Evolutionary conservation across 1,140 invertebrate species (phyloP).

Genomic region (Melanaphis sacchari): DNA sequence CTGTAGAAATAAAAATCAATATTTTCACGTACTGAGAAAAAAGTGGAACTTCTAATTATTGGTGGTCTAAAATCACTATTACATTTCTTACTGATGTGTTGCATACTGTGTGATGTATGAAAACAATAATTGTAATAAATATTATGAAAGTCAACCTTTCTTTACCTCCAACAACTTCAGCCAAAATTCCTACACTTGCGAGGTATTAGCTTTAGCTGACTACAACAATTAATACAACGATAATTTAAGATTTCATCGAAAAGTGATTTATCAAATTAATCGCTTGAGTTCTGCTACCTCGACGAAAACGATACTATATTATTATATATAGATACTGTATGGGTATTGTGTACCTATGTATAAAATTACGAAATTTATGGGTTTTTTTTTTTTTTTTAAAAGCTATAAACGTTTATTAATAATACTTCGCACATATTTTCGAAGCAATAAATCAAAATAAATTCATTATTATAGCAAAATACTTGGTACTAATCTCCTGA

Average conservation of each 20-base stretch:
- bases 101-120: not conserved
- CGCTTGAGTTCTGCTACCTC: not conserved
- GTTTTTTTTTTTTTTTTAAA: not conserved
- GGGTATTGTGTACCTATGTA: not conserved
- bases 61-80: no score
- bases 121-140: not conserved
- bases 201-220: not conserved
- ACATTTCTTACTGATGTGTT: not conserved
- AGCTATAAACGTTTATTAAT: slow-evolving; percentile 29
- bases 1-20: not conserved
- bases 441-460: slow-evolving; percentile 37
- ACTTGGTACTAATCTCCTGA: slow-evolving; percentile 18
- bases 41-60: not conserved
- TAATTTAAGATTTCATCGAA: not conserved
- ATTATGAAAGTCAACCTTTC: not conserved
- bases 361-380: not conserved
- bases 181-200: not conserved
- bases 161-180: not conserved
- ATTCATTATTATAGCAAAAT: slow-evolving; percentile 20
- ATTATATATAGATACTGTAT: slow-evolving; percentile 13
- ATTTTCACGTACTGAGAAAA: not conserved
- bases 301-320: not conserved
- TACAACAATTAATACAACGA: not conserved
- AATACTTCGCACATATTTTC: slow-evolving; percentile 44
- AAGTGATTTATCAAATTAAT: not conserved